Evolutionary conservation across 2,888 invertebrate genomes (phyloP).

Genomic region (Tetranychus piercei): DNA sequence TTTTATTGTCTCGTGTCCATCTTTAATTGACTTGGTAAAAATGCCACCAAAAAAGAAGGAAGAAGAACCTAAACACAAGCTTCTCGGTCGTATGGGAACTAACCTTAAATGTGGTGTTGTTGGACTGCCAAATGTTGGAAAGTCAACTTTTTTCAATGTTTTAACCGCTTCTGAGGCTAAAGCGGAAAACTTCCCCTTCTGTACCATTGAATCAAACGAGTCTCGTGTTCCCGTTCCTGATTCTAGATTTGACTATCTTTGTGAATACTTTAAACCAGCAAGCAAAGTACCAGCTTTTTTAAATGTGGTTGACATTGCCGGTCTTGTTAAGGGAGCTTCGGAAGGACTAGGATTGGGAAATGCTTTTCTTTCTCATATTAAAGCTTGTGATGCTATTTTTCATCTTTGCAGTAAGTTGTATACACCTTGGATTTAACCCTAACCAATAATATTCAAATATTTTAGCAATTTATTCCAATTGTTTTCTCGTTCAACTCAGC

Average conservation of each 20-base stretch:
- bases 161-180: constrained; percentile 90
- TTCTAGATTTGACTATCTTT: constrained; percentile 72
- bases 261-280: constrained; percentile 77
- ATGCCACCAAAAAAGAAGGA: constrained; percentile 50
- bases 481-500: neutral
- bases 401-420: constrained; percentile 72
- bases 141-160: constrained; percentile 98
- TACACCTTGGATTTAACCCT: neutral
- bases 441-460: neutral
- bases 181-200: constrained; percentile 98
- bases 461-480: neutral
- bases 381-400: constrained; percentile 93
- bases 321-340: constrained; percentile 89
- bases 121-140: constrained; percentile 88
- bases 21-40: neutral
- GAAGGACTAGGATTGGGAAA: constrained; percentile 97
- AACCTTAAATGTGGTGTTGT: constrained; percentile 85
- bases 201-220: constrained; percentile 99
- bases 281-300: constrained; percentile 95
- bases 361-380: constrained; percentile 93
- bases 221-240: constrained; percentile 98
- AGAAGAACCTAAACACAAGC: constrained; percentile 52
- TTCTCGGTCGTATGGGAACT: constrained; percentile 86
- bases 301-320: constrained; percentile 95
- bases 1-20: neutral